Base-by-base conservation (phyloP, 1,140 invertebrate species). In the Bombus waltoni region DNA sequence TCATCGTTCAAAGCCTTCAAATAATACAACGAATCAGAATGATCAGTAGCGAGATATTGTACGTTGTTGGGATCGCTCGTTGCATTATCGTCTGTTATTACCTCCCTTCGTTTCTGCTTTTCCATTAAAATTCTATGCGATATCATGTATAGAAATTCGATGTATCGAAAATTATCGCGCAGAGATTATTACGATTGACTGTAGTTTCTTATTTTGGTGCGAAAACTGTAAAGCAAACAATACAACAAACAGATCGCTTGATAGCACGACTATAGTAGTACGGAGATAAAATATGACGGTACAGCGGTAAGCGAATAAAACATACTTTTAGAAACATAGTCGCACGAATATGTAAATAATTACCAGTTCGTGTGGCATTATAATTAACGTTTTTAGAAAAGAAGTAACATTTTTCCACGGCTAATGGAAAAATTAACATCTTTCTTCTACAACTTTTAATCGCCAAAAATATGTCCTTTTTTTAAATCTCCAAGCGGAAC, bases 1-100 rank as follows among this genome's bases (percentile, higher is more conserved):
- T 85, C 83, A 80, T 73, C 83, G 83, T 80, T 85, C 68, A 85
- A 85, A 80, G 76, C 40, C 76, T 80, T 80, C 77, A 28, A 80
- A 80, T 71, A 53, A 85, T 73, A 57, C 53, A 40, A 74, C 22
- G 65, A 71, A 84, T 79, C 66, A 44, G 35, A 71, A 57, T 57
- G 66, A 71, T 62, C 32, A 9, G 28, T 47, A 59, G 4, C 11
- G 38, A 68, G 35, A n/a, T n/a, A 62, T 11, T n/a, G n/a, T 68
- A 57, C 32, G 6, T 6, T n/a, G 66, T 35, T 35, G 13, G 1
- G 59, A n/a, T 35, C 72, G 35, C 28, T 66, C 53, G 35, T 79
- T 47, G 22, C 40, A n/a, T 42, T 40, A 72, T 18, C 11, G 25
- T 32, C 42, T 28, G 13, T 18, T 44, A 32, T 79, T 79, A 32